phyloP scores from a whole-genome alignment of 2,888 invertebrate species.

The Elegia similella region DNA sequence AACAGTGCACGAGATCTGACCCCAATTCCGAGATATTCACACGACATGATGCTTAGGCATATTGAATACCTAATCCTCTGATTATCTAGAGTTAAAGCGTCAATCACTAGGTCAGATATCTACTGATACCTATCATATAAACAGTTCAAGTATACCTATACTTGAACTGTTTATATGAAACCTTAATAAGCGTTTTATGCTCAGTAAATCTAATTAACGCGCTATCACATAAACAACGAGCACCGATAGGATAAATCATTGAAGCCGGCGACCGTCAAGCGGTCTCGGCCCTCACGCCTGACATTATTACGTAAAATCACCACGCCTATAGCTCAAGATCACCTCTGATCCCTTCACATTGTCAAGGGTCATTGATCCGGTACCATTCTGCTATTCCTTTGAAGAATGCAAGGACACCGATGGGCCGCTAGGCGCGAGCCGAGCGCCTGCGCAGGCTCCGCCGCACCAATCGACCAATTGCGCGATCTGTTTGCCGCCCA shows the following conservation, averaged over 20 bases:
- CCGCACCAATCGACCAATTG: constrained; percentile 25
- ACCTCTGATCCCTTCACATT: constrained; percentile 68
- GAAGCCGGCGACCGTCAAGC: constrained; percentile 46
- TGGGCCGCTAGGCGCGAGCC: constrained; percentile 44
- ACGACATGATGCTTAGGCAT: constrained; percentile 44
- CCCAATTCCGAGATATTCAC: constrained; percentile 64
- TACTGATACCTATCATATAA: neutral
- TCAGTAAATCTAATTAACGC: neutral
- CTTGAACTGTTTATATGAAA: neutral
- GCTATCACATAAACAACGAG: neutral
- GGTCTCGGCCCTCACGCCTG: constrained; percentile 55
- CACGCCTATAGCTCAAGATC: constrained; percentile 57
- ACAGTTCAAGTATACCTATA: no score
- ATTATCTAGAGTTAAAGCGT: constrained; percentile 38
- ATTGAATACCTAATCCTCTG: constrained; percentile 42
- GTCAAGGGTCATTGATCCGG: constrained; percentile 73
- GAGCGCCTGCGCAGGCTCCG: constrained; percentile 20
- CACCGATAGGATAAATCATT: constrained; percentile 22
- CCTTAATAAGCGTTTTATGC: neutral
- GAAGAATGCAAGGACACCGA: constrained; percentile 76
- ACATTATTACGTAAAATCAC: constrained; percentile 63
- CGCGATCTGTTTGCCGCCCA: constrained; percentile 46
- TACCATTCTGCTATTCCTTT: constrained; percentile 64
- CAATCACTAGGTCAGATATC: constrained; percentile 20
- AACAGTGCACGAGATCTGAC: constrained; percentile 62